Percentiles rank a stretch among this genome's conserved stretches.
Evolutionary conservation across 2,888 invertebrate genomes (phyloP).

Genomic region (Entomobrya proxima): DNA sequence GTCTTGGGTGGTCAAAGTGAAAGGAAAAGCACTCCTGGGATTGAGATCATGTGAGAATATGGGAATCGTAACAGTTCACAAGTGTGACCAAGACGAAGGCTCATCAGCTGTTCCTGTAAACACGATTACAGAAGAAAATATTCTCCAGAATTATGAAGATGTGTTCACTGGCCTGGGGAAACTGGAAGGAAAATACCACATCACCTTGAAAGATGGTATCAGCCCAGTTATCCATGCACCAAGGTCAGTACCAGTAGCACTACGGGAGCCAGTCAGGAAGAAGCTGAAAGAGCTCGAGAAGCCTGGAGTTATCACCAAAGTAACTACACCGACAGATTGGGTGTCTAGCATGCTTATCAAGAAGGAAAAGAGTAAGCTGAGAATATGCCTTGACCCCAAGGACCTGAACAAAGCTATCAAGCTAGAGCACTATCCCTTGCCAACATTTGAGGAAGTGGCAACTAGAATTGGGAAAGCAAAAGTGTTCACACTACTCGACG

Average conservation of each 20-base stretch:
- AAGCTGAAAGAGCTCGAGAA: constrained; percentile 65
- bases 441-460: constrained; percentile 68
- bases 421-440: constrained; percentile 62
- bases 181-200: no score
- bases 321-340: constrained; percentile 72
- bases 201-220: neutral
- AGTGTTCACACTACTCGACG: constrained; percentile 67
- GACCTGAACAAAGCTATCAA: constrained; percentile 70
- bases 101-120: no score
- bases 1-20: no score
- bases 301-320: constrained; percentile 61
- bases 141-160: no score
- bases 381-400: constrained; percentile 72
- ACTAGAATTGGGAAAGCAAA: constrained; percentile 49
- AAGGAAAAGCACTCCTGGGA: no score
- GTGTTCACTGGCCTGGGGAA: no score
- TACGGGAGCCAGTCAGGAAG: constrained; percentile 60
- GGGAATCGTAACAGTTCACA: no score
- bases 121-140: no score
- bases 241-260: constrained; percentile 67
- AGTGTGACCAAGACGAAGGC: no score
- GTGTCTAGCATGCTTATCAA: constrained; percentile 69
- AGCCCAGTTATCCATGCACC: constrained; percentile 66
- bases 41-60: no score
- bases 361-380: constrained; percentile 66